A percentile compares a stretch with the other conserved stretches of the same genome.
Conservation (phyloP, 2,797 vertebrate species). For the Pseudochromis fuscus region DNA sequence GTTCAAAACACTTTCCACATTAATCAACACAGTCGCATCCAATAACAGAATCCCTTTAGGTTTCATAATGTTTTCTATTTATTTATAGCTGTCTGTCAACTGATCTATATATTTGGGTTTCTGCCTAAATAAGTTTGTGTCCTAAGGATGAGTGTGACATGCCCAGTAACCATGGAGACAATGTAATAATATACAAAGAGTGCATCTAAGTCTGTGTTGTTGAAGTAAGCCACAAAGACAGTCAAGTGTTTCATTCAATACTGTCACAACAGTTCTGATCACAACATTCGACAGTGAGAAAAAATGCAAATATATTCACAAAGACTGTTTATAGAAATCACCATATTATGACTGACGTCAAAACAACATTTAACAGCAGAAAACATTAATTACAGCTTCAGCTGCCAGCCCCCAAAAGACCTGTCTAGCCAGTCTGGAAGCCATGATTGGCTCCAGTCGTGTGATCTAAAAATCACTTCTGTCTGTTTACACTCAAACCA, state of each 20-base stretch:
- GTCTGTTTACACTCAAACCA: neutral
- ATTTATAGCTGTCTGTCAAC: neutral
- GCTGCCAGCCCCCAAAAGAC: neutral
- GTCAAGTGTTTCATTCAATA: neutral
- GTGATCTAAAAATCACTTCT: neutral
- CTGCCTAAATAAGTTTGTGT: constrained; percentile 16
- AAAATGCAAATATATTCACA: neutral
- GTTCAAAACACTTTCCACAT: neutral
- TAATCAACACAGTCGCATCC: neutral
- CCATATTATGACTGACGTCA: neutral
- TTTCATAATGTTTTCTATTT: neutral
- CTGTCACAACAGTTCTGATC: constrained; percentile 1
- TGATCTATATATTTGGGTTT: constrained; percentile 1
- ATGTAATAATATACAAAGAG: constrained; percentile 1
- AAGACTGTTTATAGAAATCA: neutral
- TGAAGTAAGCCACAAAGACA: neutral
- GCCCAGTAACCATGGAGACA: constrained; percentile 30
- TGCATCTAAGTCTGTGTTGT: neutral
- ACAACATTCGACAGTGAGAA: neutral
- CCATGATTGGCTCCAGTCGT: neutral
- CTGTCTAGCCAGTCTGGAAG: neutral
- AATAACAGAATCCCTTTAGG: neutral
- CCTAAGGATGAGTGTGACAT: neutral
- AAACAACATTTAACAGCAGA: constrained; percentile 1
- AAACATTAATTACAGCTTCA: neutral